Base-by-base conservation (phyloP, 2,797 vertebrate species). In the Eospalax fontanierii region DNA sequence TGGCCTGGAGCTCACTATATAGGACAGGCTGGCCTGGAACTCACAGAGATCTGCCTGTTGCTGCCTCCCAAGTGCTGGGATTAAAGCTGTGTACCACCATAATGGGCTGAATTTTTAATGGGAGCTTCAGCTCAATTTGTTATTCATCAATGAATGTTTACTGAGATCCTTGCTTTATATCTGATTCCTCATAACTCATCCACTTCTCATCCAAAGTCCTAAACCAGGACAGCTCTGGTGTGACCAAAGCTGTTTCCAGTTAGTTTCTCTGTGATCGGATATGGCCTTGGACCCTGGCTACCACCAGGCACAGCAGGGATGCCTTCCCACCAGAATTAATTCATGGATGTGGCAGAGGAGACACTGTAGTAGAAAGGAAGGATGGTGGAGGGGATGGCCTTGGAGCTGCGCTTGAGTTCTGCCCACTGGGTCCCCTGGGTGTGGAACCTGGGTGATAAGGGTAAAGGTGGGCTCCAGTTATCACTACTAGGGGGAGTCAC, bases 101-200 rank as follows among this genome's bases (percentile, higher is more conserved):
- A 46, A 46, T 6, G 11, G 11, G 11, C 11, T 46, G 50, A 21
- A 40, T 61, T 71, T 87, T 95, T 5, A 66, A 35, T 63, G 65
- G 35, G 71, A 66, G 43, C 50, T 76, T 11, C 22, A 63, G 35
- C 35, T 65, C 21, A 65, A 84, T 57, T 73, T 35, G 61, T 81
- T 19, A 61, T 40, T 75, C 85, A 46, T 14, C 15, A 57, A 8
- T 3, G 19, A 82, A 46, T 57, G 35, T 24, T 59, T 91, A 54
- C 70, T 63, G 83, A 91, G 87, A 89, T 61, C 35, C 75, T 74
- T n/a, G 63, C 57, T 86, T 93, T 91, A n/a, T 8, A 40, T 15
- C 12, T 59, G 70, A 57, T n/a, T 30, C 40, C 61, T 33, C 18
- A 24, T 38, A 74, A 89, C 21, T 26, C 40, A 83, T 2, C 46